Base-by-base conservation (phyloP, 1,140 invertebrate species). In the Achroia grisella region DNA sequence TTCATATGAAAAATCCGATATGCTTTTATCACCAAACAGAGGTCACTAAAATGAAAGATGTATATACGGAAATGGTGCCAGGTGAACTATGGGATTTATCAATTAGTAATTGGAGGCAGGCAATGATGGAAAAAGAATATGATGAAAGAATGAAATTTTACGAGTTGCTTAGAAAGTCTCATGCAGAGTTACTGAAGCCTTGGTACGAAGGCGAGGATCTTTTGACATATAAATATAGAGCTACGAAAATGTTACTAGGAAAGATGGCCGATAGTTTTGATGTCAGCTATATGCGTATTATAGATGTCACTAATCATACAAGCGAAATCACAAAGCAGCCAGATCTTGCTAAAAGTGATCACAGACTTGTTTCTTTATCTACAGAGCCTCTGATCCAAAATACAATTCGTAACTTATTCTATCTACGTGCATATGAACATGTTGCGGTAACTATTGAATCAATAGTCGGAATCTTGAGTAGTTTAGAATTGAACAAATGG, bases 11-110 rank as follows among this genome's bases (percentile, higher is more conserved):
- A 47, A 85, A 85, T 55, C 78, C 77, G 0, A 62, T 78, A 17
- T 81, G 71, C 40, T 85, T 61, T 33, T 85, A 85, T 48, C 77
- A 85, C 42, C 77, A 85, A 49, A 74, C 75, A 4, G 73, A 81
- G 53, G 71, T 85, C 10, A 23, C 40, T 12, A 72, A 71, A 51
- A 60, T 85, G 58, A 78, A 65, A 40, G 62, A 76, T 9, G 8
- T 57, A 3, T 85, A 69, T 39, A 42, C 33, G n/a, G 71, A 82
- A 63, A 78, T 85, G 71, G 40, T 14, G 8, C 57, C 64, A 10
- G 47, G 39, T 8, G 30, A 66, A 29, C 0, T 35, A 23, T 85
- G 81, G 81, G 71, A 82, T 28, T 49, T 85, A 32, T 79, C 77
- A 0, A 72, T 82, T 37, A 17, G 11, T 9, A 67, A 46, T 39